A percentile compares a stretch with the other conserved stretches of the same genome.
Evolutionary conservation across 2,797 vertebrate species (phyloP).

Genomic region (Anguilla megastoma): DNA sequence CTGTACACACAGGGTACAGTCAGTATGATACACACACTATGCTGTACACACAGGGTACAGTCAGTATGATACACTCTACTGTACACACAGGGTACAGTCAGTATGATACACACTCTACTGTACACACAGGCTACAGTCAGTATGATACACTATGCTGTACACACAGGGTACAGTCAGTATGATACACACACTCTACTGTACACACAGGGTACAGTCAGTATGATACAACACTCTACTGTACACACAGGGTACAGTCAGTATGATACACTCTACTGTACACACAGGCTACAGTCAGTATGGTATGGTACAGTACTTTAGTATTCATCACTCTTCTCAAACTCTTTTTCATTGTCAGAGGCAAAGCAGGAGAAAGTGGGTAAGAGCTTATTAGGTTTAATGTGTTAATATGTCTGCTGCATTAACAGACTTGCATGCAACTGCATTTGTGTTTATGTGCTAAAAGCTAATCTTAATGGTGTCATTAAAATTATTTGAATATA

Average conservation of each 20-base stretch:
- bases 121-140: too few species aligned
- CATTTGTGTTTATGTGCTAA: conserved; percentile 30
- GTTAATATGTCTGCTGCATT: background rate
- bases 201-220: too few species aligned
- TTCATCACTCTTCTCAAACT: conserved; percentile 24
- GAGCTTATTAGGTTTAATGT: conserved; percentile 11
- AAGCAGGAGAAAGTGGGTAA: conserved; percentile 40
- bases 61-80: too few species aligned
- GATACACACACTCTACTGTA: too few species aligned
- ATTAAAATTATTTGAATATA: background rate
- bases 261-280: background rate
- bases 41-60: conserved; percentile 5
- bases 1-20: too few species aligned
- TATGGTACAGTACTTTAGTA: background rate
- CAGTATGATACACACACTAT: background rate
- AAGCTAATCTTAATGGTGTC: background rate
- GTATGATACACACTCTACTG: too few species aligned
- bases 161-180: too few species aligned
- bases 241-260: too few species aligned
- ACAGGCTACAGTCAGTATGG: background rate
- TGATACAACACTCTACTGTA: too few species aligned
- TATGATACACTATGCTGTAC: too few species aligned
- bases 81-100: too few species aligned
- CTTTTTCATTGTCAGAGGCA: conserved; percentile 47
- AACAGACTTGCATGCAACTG: background rate